phyloP scores from a whole-genome alignment of 2,113 vertebrate genomes.

The Nesogale talazaci region DNA sequence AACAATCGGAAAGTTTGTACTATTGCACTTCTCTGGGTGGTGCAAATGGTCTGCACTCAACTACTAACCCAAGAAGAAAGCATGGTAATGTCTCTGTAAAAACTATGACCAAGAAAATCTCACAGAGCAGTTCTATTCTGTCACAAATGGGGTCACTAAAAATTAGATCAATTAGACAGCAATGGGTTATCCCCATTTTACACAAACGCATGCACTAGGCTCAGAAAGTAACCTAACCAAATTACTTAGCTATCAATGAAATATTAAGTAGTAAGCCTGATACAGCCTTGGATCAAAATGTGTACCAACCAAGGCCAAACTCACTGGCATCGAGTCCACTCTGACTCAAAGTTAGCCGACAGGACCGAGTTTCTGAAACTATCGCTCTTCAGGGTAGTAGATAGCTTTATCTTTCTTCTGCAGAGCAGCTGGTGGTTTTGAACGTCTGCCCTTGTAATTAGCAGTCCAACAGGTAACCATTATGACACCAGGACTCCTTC shows the following conservation, averaged over 20 bases:
- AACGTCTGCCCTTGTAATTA: too few relatives aligned
- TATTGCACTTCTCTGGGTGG: neutral
- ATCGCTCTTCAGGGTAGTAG: too few relatives aligned
- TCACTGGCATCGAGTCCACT: too few relatives aligned
- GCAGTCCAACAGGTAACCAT: too few relatives aligned
- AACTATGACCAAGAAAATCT: neutral
- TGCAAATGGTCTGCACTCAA: neutral
- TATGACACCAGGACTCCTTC: too few relatives aligned
- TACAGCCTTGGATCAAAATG: neutral
- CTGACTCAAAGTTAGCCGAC: too few relatives aligned
- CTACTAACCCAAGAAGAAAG: neutral
- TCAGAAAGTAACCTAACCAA: conserved; percentile 49
- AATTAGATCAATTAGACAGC: neutral
- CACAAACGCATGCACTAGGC: neutral
- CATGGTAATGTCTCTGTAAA: neutral
- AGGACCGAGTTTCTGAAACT: too few relatives aligned
- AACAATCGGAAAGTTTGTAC: conserved; percentile 1
- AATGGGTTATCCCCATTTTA: neutral
- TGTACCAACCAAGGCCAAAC: too few relatives aligned
- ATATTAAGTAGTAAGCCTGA: neutral
- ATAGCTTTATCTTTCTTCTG: too few relatives aligned
- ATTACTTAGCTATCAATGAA: conserved; percentile 32
- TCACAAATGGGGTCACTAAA: neutral
- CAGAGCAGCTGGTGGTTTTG: too few relatives aligned
- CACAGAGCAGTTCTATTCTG: neutral